phyloP scores from a whole-genome alignment of 2,113 vertebrate genomes.

The Spea bombifrons region DNA sequence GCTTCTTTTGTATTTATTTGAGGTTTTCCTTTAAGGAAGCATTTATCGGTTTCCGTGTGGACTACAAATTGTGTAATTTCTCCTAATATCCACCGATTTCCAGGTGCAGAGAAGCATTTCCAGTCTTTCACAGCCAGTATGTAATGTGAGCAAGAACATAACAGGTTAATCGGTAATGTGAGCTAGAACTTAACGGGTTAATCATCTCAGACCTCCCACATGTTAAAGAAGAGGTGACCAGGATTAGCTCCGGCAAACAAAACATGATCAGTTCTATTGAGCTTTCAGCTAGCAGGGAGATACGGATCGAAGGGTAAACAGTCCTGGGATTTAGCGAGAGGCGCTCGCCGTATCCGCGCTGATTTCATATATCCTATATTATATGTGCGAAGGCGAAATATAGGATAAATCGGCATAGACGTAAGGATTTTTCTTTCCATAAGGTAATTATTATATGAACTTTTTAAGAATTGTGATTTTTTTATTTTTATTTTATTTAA shows the following conservation, averaged over 20 bases:
- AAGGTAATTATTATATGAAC: too few relatives aligned
- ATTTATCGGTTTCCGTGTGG: too few relatives aligned
- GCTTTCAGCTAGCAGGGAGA: background rate
- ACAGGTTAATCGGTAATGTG: constrained; percentile 8
- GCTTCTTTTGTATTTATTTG: too few relatives aligned
- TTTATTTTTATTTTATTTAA: too few relatives aligned
- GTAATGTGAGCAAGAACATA: background rate
- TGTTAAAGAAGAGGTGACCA: constrained; percentile 29
- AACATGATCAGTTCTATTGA: constrained; percentile 19
- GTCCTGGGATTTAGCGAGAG: background rate
- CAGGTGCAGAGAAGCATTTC: too few relatives aligned
- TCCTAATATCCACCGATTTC: too few relatives aligned
- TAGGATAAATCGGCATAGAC: background rate
- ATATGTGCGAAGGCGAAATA: background rate
- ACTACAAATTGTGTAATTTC: too few relatives aligned
- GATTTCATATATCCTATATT: background rate
- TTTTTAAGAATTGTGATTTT: too few relatives aligned
- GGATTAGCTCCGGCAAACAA: constrained; percentile 28
- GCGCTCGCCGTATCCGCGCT: background rate
- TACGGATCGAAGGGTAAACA: background rate
- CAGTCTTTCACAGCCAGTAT: too few relatives aligned
- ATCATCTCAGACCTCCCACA: constrained; percentile 40
- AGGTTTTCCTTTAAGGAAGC: too few relatives aligned
- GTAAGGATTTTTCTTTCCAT: background rate
- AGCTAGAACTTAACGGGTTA: constrained; percentile 15